Evolutionary conservation across 92 coral and sea anemone genomes (phyloP).

Genomic region (Heliopora coerulea): DNA sequence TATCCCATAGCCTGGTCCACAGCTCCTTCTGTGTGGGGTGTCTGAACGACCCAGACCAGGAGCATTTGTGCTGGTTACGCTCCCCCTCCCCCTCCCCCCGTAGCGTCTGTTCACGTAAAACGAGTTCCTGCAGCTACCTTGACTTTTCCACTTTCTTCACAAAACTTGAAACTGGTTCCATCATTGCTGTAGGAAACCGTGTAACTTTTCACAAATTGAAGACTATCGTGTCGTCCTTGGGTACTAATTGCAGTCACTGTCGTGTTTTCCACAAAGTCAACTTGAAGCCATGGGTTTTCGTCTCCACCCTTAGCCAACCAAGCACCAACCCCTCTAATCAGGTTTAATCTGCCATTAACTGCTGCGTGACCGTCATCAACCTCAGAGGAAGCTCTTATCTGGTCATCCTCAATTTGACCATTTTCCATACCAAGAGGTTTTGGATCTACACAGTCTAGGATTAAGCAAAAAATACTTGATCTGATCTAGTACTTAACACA

Average conservation of each 20-base stretch:
- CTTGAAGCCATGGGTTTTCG: slow-evolving; percentile 9
- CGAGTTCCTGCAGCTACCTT: too few relatives aligned
- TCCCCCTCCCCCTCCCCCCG: too few relatives aligned
- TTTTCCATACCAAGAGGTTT: slow-evolving; percentile 10
- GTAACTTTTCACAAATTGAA: neutral
- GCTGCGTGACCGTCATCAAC: neutral
- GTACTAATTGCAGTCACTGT: neutral
- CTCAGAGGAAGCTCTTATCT: neutral
- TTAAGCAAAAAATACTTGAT: too few relatives aligned
- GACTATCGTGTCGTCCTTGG: neutral
- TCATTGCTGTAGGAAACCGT: neutral
- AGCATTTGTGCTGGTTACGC: too few relatives aligned
- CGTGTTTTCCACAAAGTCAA: neutral
- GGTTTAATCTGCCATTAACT: neutral
- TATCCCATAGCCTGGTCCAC: too few relatives aligned
- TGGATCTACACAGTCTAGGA: slow-evolving; percentile 4
- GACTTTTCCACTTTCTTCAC: neutral
- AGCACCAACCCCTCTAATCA: neutral
- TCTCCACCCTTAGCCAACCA: neutral
- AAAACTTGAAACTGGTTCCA: slow-evolving; percentile 11
- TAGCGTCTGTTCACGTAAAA: too few relatives aligned
- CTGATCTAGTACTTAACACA: too few relatives aligned
- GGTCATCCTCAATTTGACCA: neutral
- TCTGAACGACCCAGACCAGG: too few relatives aligned
- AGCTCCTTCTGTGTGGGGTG: too few relatives aligned